Conservation (phyloP, 92 coral and sea anemone genomes). For the Epizoanthus scotinus region DNA sequence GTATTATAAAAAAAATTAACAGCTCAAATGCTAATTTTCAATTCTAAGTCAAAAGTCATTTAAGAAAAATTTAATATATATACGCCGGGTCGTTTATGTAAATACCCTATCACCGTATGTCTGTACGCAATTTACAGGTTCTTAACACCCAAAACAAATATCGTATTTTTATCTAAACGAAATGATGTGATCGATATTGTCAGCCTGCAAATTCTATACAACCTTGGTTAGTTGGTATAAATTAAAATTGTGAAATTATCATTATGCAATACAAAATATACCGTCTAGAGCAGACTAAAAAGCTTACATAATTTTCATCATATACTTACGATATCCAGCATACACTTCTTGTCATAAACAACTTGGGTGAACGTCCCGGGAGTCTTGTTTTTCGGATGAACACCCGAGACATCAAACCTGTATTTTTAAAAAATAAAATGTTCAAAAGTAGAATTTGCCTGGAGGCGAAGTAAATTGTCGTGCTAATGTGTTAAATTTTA, state of each 20-base stretch:
- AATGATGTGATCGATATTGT: not conserved
- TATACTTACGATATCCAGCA: conserved; percentile 77
- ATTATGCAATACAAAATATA: not conserved
- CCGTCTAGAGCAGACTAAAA: not conserved
- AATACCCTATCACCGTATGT: too few relatives aligned
- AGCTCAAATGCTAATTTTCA: too few relatives aligned
- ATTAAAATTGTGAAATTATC: not conserved
- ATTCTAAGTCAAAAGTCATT: too few relatives aligned
- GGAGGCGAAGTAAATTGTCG: too few relatives aligned
- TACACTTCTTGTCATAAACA: conserved; percentile 87
- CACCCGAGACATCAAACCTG: conserved; percentile 94
- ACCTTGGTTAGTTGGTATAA: not conserved
- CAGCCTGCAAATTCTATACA: not conserved
- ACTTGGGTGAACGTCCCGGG: conserved; percentile 99
- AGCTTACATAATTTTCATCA: not conserved
- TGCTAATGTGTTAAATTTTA: too few relatives aligned
- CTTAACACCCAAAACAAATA: not conserved
- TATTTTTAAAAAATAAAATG: conserved; percentile 19
- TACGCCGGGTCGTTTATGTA: too few relatives aligned
- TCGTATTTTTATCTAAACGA: too few relatives aligned
- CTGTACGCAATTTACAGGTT: conserved; percentile 6
- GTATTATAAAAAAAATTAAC: too few relatives aligned
- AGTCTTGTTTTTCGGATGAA: conserved; percentile 95
- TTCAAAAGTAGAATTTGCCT: not conserved
- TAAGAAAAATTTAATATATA: too few relatives aligned